These are phyloP conservation scores for Callospermophilus lateralis DNA, from an alignment of 2,113 vertebrate species.

Conservation along the genomic window DNA sequence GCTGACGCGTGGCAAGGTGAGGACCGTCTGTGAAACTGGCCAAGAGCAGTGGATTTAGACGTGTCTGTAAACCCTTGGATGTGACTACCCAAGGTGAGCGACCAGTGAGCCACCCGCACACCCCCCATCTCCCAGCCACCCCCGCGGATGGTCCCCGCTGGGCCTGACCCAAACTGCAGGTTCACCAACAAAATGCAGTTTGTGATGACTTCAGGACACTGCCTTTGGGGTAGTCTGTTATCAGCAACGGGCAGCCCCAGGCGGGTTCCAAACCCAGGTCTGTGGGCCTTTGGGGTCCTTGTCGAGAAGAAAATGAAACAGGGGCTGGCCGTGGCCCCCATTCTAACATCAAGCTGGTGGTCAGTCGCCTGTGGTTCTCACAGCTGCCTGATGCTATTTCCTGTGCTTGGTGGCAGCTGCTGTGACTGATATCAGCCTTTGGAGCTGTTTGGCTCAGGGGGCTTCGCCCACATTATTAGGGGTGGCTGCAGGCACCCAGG, in stretches of 20 bases:
- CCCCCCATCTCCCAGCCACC: background rate
- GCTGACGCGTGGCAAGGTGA: background rate
- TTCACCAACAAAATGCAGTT: background rate
- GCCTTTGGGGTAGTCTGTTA: background rate
- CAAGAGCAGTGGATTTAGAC: background rate
- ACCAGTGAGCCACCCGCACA: background rate
- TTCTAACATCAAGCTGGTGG: background rate
- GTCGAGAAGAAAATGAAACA: background rate
- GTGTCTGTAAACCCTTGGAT: background rate
- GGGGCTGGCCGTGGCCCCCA: accelerated
- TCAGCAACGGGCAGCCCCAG: background rate
- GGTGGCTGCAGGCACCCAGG: too few species aligned
- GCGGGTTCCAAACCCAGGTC: background rate
- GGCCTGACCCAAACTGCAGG: background rate
- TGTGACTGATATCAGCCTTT: background rate
- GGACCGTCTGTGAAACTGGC: background rate
- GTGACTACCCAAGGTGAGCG: too few species aligned
- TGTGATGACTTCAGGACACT: background rate
- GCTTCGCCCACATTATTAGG: background rate
- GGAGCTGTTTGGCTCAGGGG: background rate
- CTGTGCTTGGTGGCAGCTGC: background rate
- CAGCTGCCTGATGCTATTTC: background rate
- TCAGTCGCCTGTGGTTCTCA: too few species aligned
- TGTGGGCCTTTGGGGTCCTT: background rate
- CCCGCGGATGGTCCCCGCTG: background rate